Conservation (phyloP, 2,113 vertebrate genomes). For the Notothenia coriiceps region DNA sequence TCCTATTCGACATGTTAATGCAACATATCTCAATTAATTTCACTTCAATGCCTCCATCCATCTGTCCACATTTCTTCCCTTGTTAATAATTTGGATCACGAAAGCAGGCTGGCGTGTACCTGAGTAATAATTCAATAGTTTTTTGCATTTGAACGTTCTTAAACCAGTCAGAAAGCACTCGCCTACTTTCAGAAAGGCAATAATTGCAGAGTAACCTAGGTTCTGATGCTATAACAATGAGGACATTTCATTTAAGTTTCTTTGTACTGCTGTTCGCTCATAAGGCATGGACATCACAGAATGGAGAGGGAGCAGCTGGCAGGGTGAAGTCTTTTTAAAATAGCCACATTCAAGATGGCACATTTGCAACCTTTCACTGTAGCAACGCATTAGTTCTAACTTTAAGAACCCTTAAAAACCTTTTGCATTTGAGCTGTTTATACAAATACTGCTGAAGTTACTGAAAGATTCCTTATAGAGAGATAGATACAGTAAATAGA, state of each 20-base stretch:
- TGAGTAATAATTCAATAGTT: background rate
- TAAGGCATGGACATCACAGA: background rate
- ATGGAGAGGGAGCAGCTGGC: background rate
- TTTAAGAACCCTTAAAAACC: background rate
- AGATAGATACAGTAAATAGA: no score
- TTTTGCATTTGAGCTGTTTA: background rate
- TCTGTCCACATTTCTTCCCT: slow-evolving; percentile 1
- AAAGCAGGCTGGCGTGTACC: background rate
- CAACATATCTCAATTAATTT: background rate
- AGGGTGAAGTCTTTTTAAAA: background rate
- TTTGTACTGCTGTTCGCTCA: background rate
- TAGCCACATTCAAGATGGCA: background rate
- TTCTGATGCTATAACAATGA: background rate
- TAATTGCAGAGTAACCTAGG: background rate
- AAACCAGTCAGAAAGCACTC: background rate
- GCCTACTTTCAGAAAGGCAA: background rate
- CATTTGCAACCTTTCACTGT: background rate
- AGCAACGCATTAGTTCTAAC: background rate
- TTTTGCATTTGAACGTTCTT: background rate
- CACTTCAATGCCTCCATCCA: background rate
- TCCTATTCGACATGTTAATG: slow-evolving; percentile 14
- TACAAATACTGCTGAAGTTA: background rate
- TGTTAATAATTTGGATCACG: background rate
- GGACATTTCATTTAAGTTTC: background rate
- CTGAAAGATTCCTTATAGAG: no score